Percentiles rank a stretch among this genome's conserved stretches.
phyloP scores from a whole-genome alignment of 2,888 invertebrate species.

The Mythimna impura region DNA sequence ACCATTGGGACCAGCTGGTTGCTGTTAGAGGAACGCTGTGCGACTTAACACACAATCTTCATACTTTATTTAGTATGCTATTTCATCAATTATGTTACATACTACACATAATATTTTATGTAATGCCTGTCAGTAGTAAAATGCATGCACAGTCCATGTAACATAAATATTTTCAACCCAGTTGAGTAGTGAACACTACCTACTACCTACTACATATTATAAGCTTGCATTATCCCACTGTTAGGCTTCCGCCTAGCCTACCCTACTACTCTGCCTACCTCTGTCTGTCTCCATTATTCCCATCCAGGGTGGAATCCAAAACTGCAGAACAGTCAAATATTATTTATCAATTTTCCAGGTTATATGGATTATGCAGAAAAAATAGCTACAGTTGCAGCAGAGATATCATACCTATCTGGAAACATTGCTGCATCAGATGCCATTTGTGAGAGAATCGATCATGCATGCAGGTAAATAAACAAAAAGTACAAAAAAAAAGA shows the following conservation, averaged over 20 bases:
- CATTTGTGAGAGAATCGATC: constrained; percentile 88
- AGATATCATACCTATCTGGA: constrained; percentile 89
- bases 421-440: constrained; percentile 89
- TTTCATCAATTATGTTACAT: neutral
- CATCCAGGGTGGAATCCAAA: neutral
- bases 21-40: constrained; percentile 83
- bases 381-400: constrained; percentile 88
- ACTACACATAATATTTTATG: neutral
- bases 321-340: neutral
- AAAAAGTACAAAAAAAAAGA: constrained; percentile 64
- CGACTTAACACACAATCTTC: constrained; percentile 85
- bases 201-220: neutral
- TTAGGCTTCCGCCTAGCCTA: too few species aligned
- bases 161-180: neutral
- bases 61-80: constrained; percentile 81
- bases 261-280: too few species aligned
- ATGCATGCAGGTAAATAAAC: constrained; percentile 82
- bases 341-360: constrained; percentile 69
- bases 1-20: constrained; percentile 88
- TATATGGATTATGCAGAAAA: constrained; percentile 91
- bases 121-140: neutral
- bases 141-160: neutral
- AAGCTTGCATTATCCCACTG: neutral
- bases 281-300: neutral
- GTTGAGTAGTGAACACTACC: neutral